Evolutionary conservation across 2,113 vertebrate genomes (phyloP).

Genomic region (Lynx canadensis): DNA sequence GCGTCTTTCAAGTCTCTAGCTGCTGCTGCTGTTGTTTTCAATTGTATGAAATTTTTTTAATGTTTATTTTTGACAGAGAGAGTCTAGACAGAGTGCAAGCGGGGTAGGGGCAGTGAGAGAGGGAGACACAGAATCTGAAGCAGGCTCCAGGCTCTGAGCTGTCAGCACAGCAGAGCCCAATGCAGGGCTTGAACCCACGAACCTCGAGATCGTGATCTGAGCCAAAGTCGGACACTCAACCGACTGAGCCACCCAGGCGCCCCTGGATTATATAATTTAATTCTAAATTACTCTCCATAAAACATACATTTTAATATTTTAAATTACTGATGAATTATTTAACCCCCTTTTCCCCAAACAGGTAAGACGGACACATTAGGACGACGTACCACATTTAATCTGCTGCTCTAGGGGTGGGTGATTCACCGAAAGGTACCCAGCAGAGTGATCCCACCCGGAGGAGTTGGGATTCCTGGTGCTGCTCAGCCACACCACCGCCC

Average conservation of each 20-base stretch:
- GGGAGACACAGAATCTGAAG: no score
- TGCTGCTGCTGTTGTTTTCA: not conserved
- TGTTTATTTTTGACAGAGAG: no score
- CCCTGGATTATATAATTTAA: not conserved
- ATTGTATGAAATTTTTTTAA: not conserved
- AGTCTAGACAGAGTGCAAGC: no score
- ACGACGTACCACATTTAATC: fast-evolving
- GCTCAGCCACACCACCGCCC: not conserved
- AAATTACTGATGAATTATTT: not conserved
- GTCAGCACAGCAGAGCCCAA: no score
- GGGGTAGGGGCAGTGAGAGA: no score
- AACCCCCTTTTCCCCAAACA: not conserved
- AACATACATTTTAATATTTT: not conserved
- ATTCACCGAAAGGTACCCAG: not conserved
- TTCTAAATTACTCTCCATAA: not conserved
- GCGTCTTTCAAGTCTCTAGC: not conserved
- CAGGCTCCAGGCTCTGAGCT: no score
- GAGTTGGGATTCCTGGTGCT: not conserved
- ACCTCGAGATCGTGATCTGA: no score
- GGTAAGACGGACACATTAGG: not conserved
- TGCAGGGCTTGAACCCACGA: no score
- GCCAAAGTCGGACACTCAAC: no score
- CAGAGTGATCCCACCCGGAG: not conserved
- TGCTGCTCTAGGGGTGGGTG: no score
- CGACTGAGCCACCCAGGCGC: no score